Base-by-base conservation (phyloP, 1,140 invertebrate species). In the Trichonephila clavipes region DNA sequence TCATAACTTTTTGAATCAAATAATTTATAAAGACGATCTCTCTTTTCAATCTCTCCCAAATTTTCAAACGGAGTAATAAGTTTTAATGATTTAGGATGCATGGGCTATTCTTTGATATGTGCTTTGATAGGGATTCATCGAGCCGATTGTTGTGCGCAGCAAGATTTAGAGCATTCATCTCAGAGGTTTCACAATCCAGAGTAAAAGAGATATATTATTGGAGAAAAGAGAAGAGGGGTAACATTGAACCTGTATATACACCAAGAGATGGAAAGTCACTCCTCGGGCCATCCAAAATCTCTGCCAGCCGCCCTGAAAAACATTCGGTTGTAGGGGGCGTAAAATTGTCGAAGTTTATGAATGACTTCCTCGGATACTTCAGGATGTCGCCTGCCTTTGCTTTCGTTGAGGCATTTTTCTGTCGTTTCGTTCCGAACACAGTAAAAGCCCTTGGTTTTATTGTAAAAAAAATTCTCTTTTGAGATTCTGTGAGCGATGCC, bases 401-500 rank as follows among this genome's bases (percentile, higher is more conserved):
- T 95, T 86, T 95, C 95, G 21, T 95, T 95, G n/a, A 96, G 93
- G 94, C 96, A 96, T 72, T 95, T 95, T n/a, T 95, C 94, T 0
- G 94, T 90, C 0, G 95, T 95, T 24, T 95, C 94, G 92, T 94
- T 88, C 72, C 95, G 94, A 14, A 97, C 95, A 94, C 97, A 97
- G 40, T 96, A 97, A 94, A 97, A 97, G 0, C 96, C 96, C 95
- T 97, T 96, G 28, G 96, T 96, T 59, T 95, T 95, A 94, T 97
- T 96, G 94, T 96, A 96, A 66, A 96, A 95, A 94, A 97, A 97
- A 95, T 96, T 95, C 12, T 96, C 95, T 77, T 96, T 95, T 16
- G 95, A 95, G 21, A 97, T 96, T 24, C 95, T 90, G 62, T 94
- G 95, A 61, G 95, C 94, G 21, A 97, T 93, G 58, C 96, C 96